Conservation (phyloP, 2,797 vertebrate genomes). For the Staurois parvus region DNA sequence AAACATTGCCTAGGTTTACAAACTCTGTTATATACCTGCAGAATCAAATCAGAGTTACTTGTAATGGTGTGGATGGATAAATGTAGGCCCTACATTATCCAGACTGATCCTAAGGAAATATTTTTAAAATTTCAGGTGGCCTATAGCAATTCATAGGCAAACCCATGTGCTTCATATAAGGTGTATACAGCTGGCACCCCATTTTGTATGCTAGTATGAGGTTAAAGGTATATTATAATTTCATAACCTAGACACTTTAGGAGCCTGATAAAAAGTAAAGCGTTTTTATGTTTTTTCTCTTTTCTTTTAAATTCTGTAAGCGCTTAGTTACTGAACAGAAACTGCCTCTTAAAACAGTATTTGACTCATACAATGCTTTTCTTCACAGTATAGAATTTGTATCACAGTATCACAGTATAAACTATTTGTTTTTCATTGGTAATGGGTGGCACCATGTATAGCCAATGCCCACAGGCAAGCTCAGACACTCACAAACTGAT, state of each 20-base stretch:
- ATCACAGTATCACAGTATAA: too few species aligned
- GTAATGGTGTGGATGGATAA: constrained; percentile 75
- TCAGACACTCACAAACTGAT: background rate
- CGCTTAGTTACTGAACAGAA: too few species aligned
- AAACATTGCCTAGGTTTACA: constrained; percentile 99
- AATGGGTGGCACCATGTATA: too few species aligned
- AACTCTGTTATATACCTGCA: constrained; percentile 99
- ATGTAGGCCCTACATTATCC: constrained; percentile 39
- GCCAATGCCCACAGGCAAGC: background rate
- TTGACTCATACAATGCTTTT: background rate
- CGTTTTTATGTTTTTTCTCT: too few species aligned
- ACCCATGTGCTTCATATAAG: too few species aligned
- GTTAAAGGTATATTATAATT: background rate
- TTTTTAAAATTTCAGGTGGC: background rate
- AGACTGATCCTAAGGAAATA: constrained; percentile 13
- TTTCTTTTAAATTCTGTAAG: too few species aligned
- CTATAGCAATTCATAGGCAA: background rate
- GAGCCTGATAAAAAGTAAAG: background rate
- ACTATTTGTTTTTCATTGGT: background rate
- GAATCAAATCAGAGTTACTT: constrained; percentile 98
- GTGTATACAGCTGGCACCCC: background rate
- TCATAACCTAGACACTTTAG: background rate
- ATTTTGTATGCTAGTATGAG: background rate
- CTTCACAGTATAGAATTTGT: background rate
- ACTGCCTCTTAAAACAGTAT: too few species aligned